phyloP scores from a whole-genome alignment of 2,888 invertebrate genomes.

The Ophonus ardosiacus region DNA sequence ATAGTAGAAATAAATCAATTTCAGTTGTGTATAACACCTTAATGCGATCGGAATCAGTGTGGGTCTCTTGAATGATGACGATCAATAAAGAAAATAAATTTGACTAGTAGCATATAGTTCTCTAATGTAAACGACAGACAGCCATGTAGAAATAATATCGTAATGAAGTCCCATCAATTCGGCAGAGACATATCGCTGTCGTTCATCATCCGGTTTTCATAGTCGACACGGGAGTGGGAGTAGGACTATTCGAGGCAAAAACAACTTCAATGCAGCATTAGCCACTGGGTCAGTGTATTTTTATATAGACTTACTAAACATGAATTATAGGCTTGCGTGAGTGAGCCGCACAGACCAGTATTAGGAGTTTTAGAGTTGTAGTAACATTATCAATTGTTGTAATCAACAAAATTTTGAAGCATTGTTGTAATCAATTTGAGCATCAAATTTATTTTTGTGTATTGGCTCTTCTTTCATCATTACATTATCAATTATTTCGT shows the following conservation, averaged over 20 bases:
- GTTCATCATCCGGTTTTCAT: constrained; percentile 31
- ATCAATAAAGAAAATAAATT: constrained; percentile 43
- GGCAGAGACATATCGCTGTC: constrained; percentile 34
- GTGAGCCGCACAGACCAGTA: constrained; percentile 2
- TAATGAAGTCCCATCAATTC: constrained; percentile 46
- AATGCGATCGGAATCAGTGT: constrained; percentile 4
- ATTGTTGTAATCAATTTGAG: too few species aligned
- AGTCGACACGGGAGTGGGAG: background rate
- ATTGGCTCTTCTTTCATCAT: too few species aligned
- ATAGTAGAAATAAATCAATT: constrained; percentile 18
- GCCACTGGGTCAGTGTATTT: constrained; percentile 34
- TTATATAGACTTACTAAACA: constrained; percentile 47
- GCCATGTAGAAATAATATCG: constrained; percentile 32
- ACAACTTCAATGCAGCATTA: constrained; percentile 29
- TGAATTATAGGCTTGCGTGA: constrained; percentile 46
- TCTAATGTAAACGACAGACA: constrained; percentile 35
- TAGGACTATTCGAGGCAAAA: background rate
- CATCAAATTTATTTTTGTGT: too few species aligned
- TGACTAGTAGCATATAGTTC: constrained; percentile 34
- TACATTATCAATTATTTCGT: too few species aligned
- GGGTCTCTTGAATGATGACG: background rate
- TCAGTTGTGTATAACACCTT: background rate
- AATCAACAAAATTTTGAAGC: too few species aligned
- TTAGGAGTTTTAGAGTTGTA: background rate
- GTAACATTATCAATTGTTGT: too few species aligned